Conservation (phyloP, 2,797 vertebrate species). For the Sarcophilus harrisii region DNA sequence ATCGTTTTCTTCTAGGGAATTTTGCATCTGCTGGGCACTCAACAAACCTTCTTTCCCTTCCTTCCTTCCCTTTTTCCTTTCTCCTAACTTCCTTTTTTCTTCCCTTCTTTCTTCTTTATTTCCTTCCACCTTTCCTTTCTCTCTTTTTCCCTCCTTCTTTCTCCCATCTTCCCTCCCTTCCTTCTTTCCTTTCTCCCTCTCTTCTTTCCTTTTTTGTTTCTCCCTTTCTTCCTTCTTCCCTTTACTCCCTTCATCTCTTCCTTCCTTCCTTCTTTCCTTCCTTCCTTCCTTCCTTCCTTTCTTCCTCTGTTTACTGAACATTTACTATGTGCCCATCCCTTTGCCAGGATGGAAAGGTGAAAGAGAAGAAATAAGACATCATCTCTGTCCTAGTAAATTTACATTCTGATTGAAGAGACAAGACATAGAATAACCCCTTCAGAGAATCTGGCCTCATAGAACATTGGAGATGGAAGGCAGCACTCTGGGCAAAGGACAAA, state of each 20-base stretch:
- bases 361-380: neutral
- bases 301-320: neutral
- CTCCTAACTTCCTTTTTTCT: no score
- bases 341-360: neutral
- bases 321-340: neutral
- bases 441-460: neutral
- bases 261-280: neutral
- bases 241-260: neutral
- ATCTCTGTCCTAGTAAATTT: neutral
- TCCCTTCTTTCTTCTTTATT: no score
- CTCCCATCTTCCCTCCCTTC: neutral
- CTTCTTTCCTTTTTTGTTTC: neutral
- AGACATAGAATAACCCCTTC: neutral
- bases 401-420: neutral
- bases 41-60: neutral
- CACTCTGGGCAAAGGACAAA: neutral
- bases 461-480: neutral
- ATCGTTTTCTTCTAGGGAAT: neutral
- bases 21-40: no score
- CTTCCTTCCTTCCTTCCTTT: neutral
- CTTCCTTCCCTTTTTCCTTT: neutral
- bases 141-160: neutral
- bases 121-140: no score
- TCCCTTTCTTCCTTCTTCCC: no score
- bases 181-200: neutral